These are phyloP conservation scores for Rapana venosa DNA, from an alignment of 2,888 invertebrate species.

Conservation along the genomic window DNA sequence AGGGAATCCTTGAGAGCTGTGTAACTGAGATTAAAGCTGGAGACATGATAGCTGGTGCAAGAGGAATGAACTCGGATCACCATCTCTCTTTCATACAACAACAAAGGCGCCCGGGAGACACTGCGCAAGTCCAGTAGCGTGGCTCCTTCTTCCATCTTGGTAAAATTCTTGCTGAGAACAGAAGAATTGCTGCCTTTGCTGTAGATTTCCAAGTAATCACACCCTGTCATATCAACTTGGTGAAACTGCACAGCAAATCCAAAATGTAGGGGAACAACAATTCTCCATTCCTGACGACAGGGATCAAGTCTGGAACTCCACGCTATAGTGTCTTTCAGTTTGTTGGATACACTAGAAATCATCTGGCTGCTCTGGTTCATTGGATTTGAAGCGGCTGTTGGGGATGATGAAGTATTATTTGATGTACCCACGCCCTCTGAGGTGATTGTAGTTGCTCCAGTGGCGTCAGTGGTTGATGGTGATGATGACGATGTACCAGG, in stretches of 20 bases:
- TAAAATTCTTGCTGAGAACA: background rate
- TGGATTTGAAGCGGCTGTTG: background rate
- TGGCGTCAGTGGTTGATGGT: background rate
- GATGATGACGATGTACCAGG: background rate
- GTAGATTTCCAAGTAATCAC: background rate
- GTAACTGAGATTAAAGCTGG: slow-evolving; percentile 12
- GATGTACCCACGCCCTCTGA: background rate
- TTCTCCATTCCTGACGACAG: background rate
- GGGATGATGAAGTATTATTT: background rate
- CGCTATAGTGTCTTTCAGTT: background rate
- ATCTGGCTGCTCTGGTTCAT: background rate
- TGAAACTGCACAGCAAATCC: slow-evolving; percentile 21
- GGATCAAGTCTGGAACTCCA: background rate
- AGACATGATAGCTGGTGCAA: background rate
- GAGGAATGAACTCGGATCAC: background rate
- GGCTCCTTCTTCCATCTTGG: background rate
- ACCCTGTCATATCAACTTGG: background rate
- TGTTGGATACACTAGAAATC: background rate
- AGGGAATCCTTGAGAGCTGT: background rate
- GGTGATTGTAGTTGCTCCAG: background rate
- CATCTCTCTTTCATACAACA: background rate
- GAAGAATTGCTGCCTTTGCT: background rate
- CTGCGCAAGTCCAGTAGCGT: too few species aligned
- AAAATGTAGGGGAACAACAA: background rate
- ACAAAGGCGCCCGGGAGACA: background rate